These are phyloP conservation scores for Molanna angustata DNA, from an alignment of 2,888 invertebrate species.

Conservation along the genomic window DNA sequence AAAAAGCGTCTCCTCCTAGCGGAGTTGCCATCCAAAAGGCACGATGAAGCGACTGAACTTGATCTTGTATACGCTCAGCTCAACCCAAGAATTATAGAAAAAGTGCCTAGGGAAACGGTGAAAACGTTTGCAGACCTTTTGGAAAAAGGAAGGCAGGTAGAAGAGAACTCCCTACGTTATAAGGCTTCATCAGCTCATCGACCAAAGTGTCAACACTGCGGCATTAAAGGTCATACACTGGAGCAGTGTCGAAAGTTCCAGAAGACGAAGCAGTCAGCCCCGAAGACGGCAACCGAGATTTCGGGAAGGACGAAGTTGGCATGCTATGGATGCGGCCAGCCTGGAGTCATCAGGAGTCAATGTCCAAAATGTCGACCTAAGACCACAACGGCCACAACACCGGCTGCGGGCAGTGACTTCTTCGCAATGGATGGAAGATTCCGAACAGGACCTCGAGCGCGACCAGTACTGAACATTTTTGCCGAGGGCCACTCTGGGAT, in stretches of 20 bases:
- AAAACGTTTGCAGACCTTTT: neutral
- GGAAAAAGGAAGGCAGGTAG: slow-evolving; percentile 7
- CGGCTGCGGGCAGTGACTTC: neutral
- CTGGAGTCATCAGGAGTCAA: slow-evolving; percentile 6
- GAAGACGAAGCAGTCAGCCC: neutral
- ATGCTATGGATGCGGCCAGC: slow-evolving; percentile 6
- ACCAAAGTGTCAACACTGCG: slow-evolving; percentile 1
- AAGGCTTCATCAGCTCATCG: neutral
- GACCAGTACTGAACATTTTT: neutral
- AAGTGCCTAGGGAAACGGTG: neutral
- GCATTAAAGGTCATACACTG: neutral
- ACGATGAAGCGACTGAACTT: neutral
- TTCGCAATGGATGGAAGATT: neutral
- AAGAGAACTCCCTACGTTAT: neutral
- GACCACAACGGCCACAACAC: too few species aligned
- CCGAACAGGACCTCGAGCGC: neutral
- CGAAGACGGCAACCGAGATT: neutral
- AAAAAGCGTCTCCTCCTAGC: neutral
- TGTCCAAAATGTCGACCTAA: slow-evolving; percentile 2
- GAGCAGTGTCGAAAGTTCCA: slow-evolving; percentile 6
- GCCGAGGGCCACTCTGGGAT: neutral
- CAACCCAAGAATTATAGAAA: neutral
- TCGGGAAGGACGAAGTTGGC: neutral
- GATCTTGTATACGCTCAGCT: neutral
- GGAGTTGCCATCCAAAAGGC: neutral